Conservation (phyloP, 2,797 vertebrate species). For the Phyllotis vaccarum region DNA sequence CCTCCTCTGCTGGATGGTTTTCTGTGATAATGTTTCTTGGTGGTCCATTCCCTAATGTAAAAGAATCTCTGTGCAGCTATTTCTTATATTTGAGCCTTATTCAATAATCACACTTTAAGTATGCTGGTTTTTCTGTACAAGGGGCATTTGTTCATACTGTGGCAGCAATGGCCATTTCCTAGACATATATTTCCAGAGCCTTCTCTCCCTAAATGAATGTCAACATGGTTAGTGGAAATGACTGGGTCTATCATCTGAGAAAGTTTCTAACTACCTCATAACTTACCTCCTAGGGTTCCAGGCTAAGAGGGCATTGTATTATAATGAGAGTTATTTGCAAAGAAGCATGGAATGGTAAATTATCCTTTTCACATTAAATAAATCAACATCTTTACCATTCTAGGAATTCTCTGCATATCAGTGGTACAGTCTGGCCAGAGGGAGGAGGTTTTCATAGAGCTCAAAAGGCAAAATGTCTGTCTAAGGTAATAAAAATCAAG, state of each 20-base stretch:
- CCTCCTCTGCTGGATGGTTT: background rate
- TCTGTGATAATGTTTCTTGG: background rate
- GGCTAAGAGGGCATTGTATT: background rate
- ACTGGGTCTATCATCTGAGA: background rate
- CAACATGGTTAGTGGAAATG: background rate
- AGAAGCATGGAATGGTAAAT: constrained; percentile 5
- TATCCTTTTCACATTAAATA: constrained; percentile 2
- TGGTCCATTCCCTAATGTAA: background rate
- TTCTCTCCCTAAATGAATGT: background rate
- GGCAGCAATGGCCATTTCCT: background rate
- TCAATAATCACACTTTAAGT: background rate
- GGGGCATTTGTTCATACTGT: background rate
- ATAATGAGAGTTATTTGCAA: constrained; percentile 37
- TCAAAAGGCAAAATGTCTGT: constrained; percentile 58
- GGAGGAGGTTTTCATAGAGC: constrained; percentile 36
- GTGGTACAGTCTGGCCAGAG: background rate
- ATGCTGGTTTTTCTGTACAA: background rate
- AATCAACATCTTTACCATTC: constrained; percentile 9
- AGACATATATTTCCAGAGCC: background rate
- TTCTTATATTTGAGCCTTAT: background rate
- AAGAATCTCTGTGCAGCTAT: background rate
- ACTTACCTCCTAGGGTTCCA: background rate
- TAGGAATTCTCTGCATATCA: background rate
- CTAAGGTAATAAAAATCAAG: constrained; percentile 25
- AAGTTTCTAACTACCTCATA: background rate